Evolutionary conservation across 2,888 invertebrate genomes (phyloP).

Genomic region (Galeruca laticollis): DNA sequence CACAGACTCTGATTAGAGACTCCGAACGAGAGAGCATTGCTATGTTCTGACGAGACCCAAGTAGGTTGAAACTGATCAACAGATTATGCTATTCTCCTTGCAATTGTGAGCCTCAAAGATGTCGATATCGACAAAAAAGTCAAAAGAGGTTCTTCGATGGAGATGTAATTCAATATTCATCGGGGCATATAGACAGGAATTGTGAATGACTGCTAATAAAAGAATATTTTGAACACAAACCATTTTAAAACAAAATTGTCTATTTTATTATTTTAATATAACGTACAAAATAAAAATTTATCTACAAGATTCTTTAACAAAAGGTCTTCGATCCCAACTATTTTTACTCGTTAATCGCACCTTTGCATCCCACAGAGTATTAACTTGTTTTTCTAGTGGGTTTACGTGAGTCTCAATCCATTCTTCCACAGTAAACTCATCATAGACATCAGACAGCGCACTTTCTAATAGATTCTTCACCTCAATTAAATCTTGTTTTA

Average conservation of each 20-base stretch:
- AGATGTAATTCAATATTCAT: too few relatives aligned
- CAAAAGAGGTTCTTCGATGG: too few relatives aligned
- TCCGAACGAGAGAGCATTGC: too few relatives aligned
- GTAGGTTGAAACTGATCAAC: too few relatives aligned
- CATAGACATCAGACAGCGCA: slow-evolving; percentile 71
- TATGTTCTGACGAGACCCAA: too few relatives aligned
- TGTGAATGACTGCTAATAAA: too few relatives aligned
- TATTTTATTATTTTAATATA: neutral
- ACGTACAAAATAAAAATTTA: neutral
- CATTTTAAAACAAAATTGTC: neutral
- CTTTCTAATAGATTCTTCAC: slow-evolving; percentile 69
- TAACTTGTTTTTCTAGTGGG: slow-evolving; percentile 69
- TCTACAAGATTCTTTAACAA: slow-evolving; percentile 30
- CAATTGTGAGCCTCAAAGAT: too few relatives aligned
- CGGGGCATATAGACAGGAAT: too few relatives aligned
- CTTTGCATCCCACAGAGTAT: slow-evolving; percentile 67
- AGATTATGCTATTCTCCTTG: too few relatives aligned
- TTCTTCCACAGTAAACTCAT: slow-evolving; percentile 72
- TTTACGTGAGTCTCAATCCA: slow-evolving; percentile 72
- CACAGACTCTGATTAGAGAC: too few relatives aligned
- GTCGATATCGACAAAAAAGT: too few relatives aligned
- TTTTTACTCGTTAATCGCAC: slow-evolving; percentile 66
- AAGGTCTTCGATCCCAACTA: slow-evolving; percentile 70
- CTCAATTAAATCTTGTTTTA: slow-evolving; percentile 68
- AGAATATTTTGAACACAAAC: too few relatives aligned